These are phyloP conservation scores for Fregetta grallaria DNA, from an alignment of 2,113 vertebrate genomes.

Conservation along the genomic window DNA sequence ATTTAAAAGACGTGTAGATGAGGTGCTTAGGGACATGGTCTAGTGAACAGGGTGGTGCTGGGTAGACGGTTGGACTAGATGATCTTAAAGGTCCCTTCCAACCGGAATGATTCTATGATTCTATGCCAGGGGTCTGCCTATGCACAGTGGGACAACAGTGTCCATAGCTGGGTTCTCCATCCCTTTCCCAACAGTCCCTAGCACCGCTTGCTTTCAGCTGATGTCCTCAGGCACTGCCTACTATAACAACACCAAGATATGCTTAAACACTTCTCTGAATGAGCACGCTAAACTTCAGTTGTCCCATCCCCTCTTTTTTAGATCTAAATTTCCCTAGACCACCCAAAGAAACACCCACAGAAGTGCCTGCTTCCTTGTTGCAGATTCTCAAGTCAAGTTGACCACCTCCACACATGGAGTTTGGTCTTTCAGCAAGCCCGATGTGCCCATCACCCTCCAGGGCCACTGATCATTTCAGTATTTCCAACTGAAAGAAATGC, in stretches of 20 bases:
- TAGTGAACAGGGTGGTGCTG: too few species aligned
- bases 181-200: not conserved
- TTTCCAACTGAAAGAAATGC: not conserved
- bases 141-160: not conserved
- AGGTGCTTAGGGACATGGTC: too few species aligned
- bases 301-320: not conserved
- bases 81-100: too few species aligned
- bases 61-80: too few species aligned
- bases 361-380: not conserved
- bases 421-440: not conserved
- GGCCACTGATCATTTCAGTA: not conserved
- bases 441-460: not conserved
- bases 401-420: fast-evolving
- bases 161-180: not conserved
- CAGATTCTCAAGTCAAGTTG: not conserved
- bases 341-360: not conserved
- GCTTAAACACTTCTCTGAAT: not conserved
- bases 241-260: fast-evolving
- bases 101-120: too few species aligned
- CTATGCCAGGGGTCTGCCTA: not conserved
- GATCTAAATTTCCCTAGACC: not conserved
- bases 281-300: fast-evolving
- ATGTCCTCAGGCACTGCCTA: not conserved
- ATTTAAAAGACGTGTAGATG: too few species aligned
- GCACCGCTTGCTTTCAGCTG: not conserved